Evolutionary conservation across 2,888 invertebrate genomes (phyloP), one percentile per base, ranked within the genome.

Genomic region (Aplocera efformata): DNA sequence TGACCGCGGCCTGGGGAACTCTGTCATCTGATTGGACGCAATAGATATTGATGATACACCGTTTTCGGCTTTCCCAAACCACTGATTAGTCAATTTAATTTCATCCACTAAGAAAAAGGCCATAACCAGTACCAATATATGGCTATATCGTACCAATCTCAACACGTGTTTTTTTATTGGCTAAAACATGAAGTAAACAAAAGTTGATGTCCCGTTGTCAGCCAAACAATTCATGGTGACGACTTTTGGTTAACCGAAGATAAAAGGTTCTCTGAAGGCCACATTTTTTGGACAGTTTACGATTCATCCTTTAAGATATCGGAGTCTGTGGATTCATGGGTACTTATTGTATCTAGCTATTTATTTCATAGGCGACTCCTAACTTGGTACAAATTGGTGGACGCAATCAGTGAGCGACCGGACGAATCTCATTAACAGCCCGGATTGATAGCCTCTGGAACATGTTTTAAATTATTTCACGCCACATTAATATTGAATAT

Each of bases 381-480:
- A 74, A 73, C 75, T 75, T 71, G 68, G 75, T 69, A 77, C 78
- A 80, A 82, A 81, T 82, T 80, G 77, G 72, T 72, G 67, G 70
- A 69, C 67, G 77, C 74, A 72, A 73, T 76, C 33, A 31, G 35
- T 35, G 66, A 54, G 53, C 63, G 67, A 62, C 72, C 75, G 77
- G 72, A 68, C 73, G 74, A 80, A 83, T 81, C 81, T 86, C 85
- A 84, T 85, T 85, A 85, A 74, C 74, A 59, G 65, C 41, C 64
- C 70, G 76, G 80, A 84, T 82, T 83, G 80, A 83, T 83, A 75
- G 78, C 70, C 75, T 50, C 72, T 77, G 75, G 79, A 79, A 82
- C 83, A 82, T 71, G 73, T 64, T 80, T 73, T 60, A 76, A 79
- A 83, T 79, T 80, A 82, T 84, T 83, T 81, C 65, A 79, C 74